phyloP scores from a whole-genome alignment of 2,113 vertebrate genomes.

The Bolborhynchus lineola region DNA sequence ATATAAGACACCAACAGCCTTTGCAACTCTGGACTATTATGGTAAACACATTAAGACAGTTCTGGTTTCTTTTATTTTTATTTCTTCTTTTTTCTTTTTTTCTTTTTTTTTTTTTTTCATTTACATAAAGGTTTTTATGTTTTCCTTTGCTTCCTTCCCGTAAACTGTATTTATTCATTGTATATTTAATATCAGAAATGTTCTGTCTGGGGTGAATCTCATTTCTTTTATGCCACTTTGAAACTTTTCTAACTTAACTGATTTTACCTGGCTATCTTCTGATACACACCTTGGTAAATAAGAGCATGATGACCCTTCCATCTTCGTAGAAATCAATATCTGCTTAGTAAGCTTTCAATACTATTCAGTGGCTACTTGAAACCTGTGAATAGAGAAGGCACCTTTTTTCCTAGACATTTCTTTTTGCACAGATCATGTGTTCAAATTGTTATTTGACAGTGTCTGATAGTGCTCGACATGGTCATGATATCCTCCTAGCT shows the following conservation, averaged over 20 bases:
- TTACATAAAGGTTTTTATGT: not conserved
- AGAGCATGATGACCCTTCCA: not conserved
- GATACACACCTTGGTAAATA: not conserved
- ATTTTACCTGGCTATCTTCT: not conserved
- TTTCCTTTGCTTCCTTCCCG: not conserved
- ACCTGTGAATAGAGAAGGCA: not conserved
- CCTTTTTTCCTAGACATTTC: not conserved
- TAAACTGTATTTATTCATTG: not conserved
- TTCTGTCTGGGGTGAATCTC: not conserved
- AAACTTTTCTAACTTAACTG: not conserved
- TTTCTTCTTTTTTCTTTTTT: not conserved
- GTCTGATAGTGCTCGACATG: not conserved
- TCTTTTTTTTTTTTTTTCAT: not conserved
- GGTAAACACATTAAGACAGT: slow-evolving; percentile 56
- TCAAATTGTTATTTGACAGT: not conserved
- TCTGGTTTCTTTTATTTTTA: not conserved
- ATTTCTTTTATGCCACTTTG: not conserved
- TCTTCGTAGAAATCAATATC: not conserved
- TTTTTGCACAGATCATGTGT: not conserved
- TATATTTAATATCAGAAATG: not conserved
- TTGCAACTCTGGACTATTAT: slow-evolving; percentile 72
- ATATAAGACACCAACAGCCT: slow-evolving; percentile 70
- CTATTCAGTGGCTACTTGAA: not conserved
- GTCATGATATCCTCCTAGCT: not conserved
- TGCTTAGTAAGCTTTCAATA: not conserved